Percentiles rank a stretch among this genome's conserved stretches.
Evolutionary conservation across 2,888 invertebrate genomes (phyloP).

Genomic region (Eubasilissa splendida): DNA sequence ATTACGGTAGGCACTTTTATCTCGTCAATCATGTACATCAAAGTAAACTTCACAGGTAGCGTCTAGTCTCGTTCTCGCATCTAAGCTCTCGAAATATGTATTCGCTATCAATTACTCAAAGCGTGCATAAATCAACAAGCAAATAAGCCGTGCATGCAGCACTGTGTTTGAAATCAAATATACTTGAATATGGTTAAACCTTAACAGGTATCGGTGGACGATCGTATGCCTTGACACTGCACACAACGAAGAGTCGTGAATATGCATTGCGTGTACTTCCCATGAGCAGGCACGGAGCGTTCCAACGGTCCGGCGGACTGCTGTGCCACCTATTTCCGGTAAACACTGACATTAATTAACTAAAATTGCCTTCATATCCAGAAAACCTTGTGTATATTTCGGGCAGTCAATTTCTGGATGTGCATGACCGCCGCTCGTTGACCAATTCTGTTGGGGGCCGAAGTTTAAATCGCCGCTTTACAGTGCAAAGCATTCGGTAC

Average conservation of each 20-base stretch:
- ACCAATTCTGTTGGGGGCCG: not conserved
- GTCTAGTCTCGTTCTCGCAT: no score
- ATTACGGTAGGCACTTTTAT: no score
- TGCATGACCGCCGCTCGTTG: not conserved
- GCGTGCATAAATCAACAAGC: constrained; percentile 34
- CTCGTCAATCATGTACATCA: no score
- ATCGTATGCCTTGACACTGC: not conserved
- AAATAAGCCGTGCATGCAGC: constrained; percentile 21
- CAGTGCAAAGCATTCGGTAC: constrained; percentile 1
- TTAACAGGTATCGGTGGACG: not conserved
- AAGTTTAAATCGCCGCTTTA: constrained; percentile 15
- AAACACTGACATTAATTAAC: constrained; percentile 58
- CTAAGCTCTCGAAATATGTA: not conserved
- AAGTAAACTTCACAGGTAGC: no score
- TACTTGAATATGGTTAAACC: constrained; percentile 7
- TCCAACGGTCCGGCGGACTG: not conserved
- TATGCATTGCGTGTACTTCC: constrained; percentile 46
- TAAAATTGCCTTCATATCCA: constrained; percentile 54
- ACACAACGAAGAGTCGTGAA: not conserved
- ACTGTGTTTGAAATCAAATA: constrained; percentile 35
- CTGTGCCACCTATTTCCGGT: constrained; percentile 35
- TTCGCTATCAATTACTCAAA: constrained; percentile 34
- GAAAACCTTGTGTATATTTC: constrained; percentile 47
- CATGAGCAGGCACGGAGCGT: constrained; percentile 26
- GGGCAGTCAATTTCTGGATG: constrained; percentile 36